Percentiles rank a stretch among this genome's conserved stretches.
phyloP scores from a whole-genome alignment of 2,888 invertebrate species.

The Brenthis ino region DNA sequence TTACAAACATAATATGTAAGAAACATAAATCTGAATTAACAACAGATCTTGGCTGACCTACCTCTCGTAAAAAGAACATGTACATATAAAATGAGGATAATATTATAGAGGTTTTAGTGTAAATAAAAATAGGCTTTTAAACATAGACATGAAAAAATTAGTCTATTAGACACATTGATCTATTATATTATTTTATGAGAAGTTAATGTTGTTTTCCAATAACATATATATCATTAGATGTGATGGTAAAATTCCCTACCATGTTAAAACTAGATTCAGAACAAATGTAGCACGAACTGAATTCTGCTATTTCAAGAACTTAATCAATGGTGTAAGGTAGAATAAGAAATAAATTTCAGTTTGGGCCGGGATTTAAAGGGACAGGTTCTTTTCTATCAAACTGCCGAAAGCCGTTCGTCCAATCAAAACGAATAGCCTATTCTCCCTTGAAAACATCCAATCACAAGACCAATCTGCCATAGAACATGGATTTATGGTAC shows the following conservation, averaged over 20 bases:
- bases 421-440: conserved; percentile 59
- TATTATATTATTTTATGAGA: no score
- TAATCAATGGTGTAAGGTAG: conserved; percentile 35
- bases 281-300: background rate
- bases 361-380: conserved; percentile 34
- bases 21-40: no score
- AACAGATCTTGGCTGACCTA: no score
- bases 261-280: background rate
- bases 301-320: conserved; percentile 16
- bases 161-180: no score
- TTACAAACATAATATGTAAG: no score
- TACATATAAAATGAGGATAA: no score
- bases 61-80: no score
- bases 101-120: no score
- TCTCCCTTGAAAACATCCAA: conserved; percentile 46
- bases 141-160: no score
- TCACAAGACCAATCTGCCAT: conserved; percentile 44
- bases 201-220: no score
- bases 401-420: conserved; percentile 45
- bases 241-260: background rate
- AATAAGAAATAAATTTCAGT: conserved; percentile 36
- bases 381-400: conserved; percentile 35
- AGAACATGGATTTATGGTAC: conserved; percentile 34
- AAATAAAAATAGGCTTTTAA: no score
- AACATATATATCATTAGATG: no score